Conservation (phyloP, 2,888 invertebrate species). For the Erebia ligea region DNA sequence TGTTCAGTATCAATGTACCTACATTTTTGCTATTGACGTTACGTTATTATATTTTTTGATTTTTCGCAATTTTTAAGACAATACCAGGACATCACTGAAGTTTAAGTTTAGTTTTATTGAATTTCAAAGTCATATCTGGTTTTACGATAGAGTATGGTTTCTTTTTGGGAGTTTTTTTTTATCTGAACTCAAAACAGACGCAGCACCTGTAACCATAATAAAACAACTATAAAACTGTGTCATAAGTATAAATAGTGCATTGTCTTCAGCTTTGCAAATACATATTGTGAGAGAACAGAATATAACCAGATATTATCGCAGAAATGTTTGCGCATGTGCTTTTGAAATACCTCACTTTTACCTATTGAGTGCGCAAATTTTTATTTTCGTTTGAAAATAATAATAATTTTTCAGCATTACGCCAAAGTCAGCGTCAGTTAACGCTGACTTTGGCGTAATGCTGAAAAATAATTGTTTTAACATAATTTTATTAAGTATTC, state of each 20-base stretch:
- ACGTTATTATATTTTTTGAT: too few species aligned
- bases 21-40: not conserved
- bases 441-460: constrained; percentile 7
- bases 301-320: constrained; percentile 41
- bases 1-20: not conserved
- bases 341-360: constrained; percentile 45
- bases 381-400: constrained; percentile 36
- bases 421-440: constrained; percentile 3
- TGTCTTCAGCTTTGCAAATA: constrained; percentile 56
- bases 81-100: not conserved
- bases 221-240: constrained; percentile 22
- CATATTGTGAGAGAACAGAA: constrained; percentile 48
- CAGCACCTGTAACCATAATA: not conserved
- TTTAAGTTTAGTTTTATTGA: not conserved
- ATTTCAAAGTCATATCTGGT: not conserved
- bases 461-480: constrained; percentile 16
- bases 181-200: not conserved
- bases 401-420: constrained; percentile 19
- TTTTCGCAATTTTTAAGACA: too few species aligned
- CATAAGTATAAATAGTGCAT: constrained; percentile 51
- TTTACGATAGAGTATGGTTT: not conserved
- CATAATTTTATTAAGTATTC: constrained; percentile 15
- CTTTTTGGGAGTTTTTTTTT: not conserved
- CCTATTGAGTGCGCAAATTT: constrained; percentile 45
- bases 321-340: constrained; percentile 55